Percentiles rank a stretch among this genome's conserved stretches.
Conservation (phyloP, 2,113 vertebrate species). For the Baryphthengus martii region DNA sequence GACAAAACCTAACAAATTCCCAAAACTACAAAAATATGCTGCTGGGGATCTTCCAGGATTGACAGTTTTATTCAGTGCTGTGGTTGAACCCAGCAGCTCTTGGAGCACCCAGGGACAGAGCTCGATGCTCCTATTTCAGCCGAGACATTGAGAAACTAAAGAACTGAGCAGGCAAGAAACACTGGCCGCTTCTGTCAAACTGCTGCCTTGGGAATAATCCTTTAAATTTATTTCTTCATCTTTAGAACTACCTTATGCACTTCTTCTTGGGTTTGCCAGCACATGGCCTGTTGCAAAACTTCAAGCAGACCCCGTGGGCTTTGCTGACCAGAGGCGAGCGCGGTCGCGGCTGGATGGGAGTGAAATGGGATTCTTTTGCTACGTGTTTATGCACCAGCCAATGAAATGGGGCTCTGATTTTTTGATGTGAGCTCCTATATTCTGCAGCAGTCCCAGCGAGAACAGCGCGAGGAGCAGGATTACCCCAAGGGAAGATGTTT, state of each 20-base stretch:
- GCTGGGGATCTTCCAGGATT: neutral
- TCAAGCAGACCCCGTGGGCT: neutral
- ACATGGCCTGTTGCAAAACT: neutral
- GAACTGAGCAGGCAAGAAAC: neutral
- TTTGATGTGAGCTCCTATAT: neutral
- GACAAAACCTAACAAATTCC: neutral
- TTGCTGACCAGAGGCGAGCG: neutral
- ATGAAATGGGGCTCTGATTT: neutral
- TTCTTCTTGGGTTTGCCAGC: neutral
- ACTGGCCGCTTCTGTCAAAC: neutral
- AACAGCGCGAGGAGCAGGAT: neutral
- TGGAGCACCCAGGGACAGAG: neutral
- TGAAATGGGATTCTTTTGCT: neutral
- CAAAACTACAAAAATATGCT: neutral
- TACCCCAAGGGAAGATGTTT: accelerated
- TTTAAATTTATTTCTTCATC: neutral
- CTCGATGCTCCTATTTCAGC: neutral
- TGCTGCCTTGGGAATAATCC: neutral
- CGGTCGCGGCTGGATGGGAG: neutral
- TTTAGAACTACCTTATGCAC: neutral
- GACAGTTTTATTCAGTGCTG: neutral
- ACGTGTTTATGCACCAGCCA: accelerated
- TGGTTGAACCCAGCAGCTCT: neutral
- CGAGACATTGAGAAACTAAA: neutral
- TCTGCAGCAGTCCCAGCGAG: neutral